phyloP scores from a whole-genome alignment of 2,113 vertebrate genomes.

The Ageneiosus marmoratus region DNA sequence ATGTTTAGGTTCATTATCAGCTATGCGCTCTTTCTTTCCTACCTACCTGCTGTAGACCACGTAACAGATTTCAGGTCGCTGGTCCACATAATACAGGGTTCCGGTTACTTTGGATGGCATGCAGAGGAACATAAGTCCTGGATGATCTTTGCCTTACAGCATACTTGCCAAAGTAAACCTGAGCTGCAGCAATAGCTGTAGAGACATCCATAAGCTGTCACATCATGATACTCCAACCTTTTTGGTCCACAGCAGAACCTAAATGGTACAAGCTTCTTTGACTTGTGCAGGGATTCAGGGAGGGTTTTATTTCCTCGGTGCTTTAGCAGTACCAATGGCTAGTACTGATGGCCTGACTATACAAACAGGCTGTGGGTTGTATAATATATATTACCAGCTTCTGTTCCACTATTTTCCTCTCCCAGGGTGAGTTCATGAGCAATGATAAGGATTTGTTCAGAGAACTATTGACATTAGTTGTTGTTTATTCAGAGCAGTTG shows the following conservation, averaged over 20 bases:
- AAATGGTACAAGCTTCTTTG: constrained; percentile 22
- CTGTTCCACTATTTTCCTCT: not conserved
- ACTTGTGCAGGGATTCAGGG: not conserved
- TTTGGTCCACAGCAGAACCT: not conserved
- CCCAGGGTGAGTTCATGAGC: constrained; percentile 6
- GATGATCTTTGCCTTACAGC: constrained; percentile 54
- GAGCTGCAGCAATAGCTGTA: constrained; percentile 43
- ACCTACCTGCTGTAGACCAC: constrained; percentile 1
- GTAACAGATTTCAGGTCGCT: constrained; percentile 34
- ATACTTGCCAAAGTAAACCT: constrained; percentile 51
- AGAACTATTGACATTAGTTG: not conserved
- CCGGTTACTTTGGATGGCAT: constrained; percentile 50
- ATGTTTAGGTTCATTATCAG: not conserved
- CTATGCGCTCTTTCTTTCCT: constrained; percentile 6
- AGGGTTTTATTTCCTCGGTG: constrained; percentile 7
- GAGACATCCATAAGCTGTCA: constrained; percentile 43
- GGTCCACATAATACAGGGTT: constrained; percentile 28
- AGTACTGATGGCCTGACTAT: not conserved
- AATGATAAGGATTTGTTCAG: not conserved
- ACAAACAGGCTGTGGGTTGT: constrained; percentile 3
- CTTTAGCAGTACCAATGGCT: not conserved
- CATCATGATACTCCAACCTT: not conserved
- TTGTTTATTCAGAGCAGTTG: not conserved
- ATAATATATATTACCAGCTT: not conserved
- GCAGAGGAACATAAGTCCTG: constrained; percentile 36